These are phyloP conservation scores for Recurvirostra avosetta DNA, from an alignment of 2,113 vertebrate genomes.

Conservation along the genomic window DNA sequence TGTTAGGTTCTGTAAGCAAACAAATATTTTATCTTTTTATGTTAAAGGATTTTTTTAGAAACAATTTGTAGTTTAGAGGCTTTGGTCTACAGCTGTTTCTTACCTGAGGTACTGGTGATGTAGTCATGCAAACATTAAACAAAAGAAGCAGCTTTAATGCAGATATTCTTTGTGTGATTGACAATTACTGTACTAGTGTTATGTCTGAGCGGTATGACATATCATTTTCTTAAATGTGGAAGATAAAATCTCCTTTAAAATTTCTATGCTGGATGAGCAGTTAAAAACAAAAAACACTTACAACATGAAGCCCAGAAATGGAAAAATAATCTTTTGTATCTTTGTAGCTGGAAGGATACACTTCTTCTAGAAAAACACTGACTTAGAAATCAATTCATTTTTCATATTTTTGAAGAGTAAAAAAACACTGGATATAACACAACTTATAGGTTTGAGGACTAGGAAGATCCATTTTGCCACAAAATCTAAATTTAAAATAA, in stretches of 20 bases:
- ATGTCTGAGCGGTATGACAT: neutral
- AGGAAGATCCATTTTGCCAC: neutral
- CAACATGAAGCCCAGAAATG: neutral
- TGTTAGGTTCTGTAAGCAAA: neutral
- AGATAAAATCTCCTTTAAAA: neutral
- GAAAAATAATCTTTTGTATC: neutral
- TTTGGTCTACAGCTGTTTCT: neutral
- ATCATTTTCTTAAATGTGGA: neutral
- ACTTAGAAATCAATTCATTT: neutral
- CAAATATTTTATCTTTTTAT: neutral
- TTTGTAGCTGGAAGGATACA: neutral
- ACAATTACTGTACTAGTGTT: neutral
- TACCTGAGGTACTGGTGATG: neutral
- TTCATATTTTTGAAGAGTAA: neutral
- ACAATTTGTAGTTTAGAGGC: neutral
- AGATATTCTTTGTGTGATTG: neutral
- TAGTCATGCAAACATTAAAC: neutral
- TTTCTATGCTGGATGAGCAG: neutral
- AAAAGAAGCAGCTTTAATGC: neutral
- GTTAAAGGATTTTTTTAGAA: neutral
- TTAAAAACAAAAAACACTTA: neutral
- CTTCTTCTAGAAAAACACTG: neutral
- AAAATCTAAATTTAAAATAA: neutral
- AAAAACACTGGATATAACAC: neutral
- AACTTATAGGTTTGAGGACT: neutral